Evolutionary conservation across 2,113 vertebrate genomes (phyloP).

Genomic region (Malurus alboscapulatus): DNA sequence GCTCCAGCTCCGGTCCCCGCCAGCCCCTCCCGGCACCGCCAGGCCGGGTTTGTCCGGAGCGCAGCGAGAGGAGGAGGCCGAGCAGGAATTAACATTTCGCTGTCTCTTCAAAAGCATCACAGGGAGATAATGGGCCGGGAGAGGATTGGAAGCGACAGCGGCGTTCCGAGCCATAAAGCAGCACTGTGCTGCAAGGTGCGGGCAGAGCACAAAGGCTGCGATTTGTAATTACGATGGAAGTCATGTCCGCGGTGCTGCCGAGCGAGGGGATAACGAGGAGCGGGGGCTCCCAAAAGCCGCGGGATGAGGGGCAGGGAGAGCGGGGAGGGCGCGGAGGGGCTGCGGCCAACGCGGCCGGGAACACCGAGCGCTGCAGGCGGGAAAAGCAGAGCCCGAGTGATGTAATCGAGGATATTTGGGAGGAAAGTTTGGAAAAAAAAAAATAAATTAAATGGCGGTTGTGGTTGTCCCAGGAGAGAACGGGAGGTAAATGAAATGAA

Average conservation of each 20-base stretch:
- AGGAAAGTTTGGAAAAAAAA: neutral
- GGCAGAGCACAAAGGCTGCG: slow-evolving; percentile 22
- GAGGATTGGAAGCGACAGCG: slow-evolving; percentile 58
- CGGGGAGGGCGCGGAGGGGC: fast-evolving
- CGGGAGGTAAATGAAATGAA: neutral
- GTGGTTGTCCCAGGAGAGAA: neutral
- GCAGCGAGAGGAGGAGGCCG: slow-evolving; percentile 35
- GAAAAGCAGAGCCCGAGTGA: neutral
- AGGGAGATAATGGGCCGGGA: slow-evolving; percentile 45
- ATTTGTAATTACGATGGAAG: slow-evolving; percentile 22
- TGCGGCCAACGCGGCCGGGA: fast-evolving
- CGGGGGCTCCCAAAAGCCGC: neutral
- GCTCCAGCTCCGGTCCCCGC: neutral
- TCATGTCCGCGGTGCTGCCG: neutral
- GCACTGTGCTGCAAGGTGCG: neutral
- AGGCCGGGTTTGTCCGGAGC: neutral
- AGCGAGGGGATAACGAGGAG: neutral
- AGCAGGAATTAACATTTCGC: slow-evolving; percentile 56
- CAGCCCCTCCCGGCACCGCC: neutral
- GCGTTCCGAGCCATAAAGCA: neutral
- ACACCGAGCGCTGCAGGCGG: neutral
- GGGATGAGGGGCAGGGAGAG: fast-evolving
- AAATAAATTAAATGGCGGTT: neutral
- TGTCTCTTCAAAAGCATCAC: slow-evolving; percentile 63
- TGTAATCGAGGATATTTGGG: fast-evolving